Evolutionary conservation across 2,797 vertebrate genomes (phyloP), one percentile per base, ranked within the genome.

Genomic region (Poeciliopsis paucimaculata): DNA sequence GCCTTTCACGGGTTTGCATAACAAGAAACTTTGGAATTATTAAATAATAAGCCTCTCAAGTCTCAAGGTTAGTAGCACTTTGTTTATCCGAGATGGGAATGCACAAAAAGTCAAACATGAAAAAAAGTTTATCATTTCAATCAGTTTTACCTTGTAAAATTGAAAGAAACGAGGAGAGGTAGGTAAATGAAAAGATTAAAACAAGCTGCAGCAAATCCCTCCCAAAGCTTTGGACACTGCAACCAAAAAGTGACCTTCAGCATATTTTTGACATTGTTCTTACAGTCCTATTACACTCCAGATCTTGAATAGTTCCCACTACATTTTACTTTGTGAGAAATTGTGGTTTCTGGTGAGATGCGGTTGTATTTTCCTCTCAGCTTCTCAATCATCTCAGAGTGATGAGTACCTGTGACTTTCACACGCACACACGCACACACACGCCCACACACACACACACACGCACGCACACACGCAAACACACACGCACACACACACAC

Each of bases 381-480:
- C 66, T 74, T 53, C 68, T 75, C 28, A 86, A 75, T 93, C 86
- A 90, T 90, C 78, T 87, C 78, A 77, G 77, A 93, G 23, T 77
- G 79, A 91, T 80, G 81, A 88, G 53, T 5, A 76, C 51, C 73
- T 86, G 70, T 60, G 57, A 86, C 74, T 81, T 70, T 77, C 49
- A 64, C 83, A 82, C 53, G 84, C 68, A 70, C 41, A 46, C 12
- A 2, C 10, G 2, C 43, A 43, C 41, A 10, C 7, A 1, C 41
- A 9, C 47, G 53, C 83, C 82, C 55, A 84, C 57, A 64, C 43
- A 46, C 45, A 15, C 45, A 46, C 45, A 46, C 45, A 74, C 91
- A 87, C 46, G 55, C 83, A 82, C 53, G 84, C 68, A 66, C 43
- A 46, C 43, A 0, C 12, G 2, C 41, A 43, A 7, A 9, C 7